Percentiles rank a stretch among this genome's conserved stretches.
Conservation (phyloP, 2,113 vertebrate species). For the Thomomys bottae region DNA sequence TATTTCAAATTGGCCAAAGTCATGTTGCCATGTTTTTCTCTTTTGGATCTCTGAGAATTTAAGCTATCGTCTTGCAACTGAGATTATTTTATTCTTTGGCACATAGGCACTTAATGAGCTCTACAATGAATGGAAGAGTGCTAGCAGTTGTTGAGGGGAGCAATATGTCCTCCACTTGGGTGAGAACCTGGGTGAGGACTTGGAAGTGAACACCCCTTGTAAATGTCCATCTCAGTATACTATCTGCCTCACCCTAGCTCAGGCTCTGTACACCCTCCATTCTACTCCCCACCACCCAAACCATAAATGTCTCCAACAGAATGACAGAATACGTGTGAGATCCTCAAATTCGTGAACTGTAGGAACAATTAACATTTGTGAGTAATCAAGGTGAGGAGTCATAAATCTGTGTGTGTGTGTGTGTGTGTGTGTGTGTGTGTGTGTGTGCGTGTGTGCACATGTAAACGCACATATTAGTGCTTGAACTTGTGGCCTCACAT, state of each 20-base stretch:
- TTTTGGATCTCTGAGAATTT: neutral
- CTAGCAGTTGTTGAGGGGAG: neutral
- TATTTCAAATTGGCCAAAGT: neutral
- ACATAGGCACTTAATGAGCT: neutral
- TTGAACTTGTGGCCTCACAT: no score
- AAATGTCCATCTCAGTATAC: neutral
- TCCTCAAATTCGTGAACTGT: neutral
- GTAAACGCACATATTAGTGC: no score
- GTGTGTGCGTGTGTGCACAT: no score
- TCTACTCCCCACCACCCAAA: no score
- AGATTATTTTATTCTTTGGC: neutral
- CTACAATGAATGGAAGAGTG: neutral
- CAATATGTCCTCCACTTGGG: neutral
- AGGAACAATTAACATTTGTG: neutral
- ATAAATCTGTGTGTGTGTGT: no score
- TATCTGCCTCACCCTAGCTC: neutral
- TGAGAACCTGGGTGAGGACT: neutral
- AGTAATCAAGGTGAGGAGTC: neutral
- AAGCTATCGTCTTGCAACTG: neutral
- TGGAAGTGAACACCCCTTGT: no score
- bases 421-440: no score
- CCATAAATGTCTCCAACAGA: neutral
- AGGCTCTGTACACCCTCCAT: neutral
- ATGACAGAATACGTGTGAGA: neutral
- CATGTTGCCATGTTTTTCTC: neutral